Conservation (phyloP, 2,797 vertebrate genomes). For the Cossypha heuglini region DNA sequence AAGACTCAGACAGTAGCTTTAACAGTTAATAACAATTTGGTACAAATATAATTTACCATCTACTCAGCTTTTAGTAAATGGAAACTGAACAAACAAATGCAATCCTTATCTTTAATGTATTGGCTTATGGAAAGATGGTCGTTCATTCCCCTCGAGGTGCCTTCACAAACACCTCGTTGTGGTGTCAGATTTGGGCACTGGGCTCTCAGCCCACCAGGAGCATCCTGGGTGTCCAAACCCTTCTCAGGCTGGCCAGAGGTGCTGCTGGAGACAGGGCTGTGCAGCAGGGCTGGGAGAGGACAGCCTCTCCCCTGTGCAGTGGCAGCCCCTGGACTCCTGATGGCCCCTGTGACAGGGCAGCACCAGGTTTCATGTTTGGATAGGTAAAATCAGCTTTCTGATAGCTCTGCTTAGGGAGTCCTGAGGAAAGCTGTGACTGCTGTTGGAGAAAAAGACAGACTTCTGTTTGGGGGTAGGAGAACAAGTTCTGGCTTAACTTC, state of each 20-base stretch:
- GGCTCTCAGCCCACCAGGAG: not conserved
- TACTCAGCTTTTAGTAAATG: not conserved
- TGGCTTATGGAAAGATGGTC: not conserved
- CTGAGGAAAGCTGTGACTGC: not conserved
- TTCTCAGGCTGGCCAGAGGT: no score
- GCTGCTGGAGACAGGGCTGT: fast-evolving
- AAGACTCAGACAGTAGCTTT: not conserved
- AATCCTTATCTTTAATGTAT: not conserved
- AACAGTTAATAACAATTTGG: not conserved
- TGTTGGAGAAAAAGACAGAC: not conserved
- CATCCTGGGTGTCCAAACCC: fast-evolving
- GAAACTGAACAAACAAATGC: not conserved
- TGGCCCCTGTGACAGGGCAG: not conserved
- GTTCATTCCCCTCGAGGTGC: not conserved
- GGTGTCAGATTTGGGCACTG: no score
- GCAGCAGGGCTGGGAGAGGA: not conserved
- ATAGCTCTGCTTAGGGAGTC: not conserved
- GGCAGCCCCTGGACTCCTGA: not conserved
- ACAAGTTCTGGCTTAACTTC: not conserved
- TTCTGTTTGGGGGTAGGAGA: not conserved
- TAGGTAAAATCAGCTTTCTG: not conserved
- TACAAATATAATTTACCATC: not conserved
- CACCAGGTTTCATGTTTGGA: no score
- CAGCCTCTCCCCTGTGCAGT: not conserved
- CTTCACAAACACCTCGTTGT: fast-evolving